These are phyloP conservation scores for Sebastes variabilis DNA, from an alignment of 2,797 vertebrate genomes.

Conservation along the genomic window DNA sequence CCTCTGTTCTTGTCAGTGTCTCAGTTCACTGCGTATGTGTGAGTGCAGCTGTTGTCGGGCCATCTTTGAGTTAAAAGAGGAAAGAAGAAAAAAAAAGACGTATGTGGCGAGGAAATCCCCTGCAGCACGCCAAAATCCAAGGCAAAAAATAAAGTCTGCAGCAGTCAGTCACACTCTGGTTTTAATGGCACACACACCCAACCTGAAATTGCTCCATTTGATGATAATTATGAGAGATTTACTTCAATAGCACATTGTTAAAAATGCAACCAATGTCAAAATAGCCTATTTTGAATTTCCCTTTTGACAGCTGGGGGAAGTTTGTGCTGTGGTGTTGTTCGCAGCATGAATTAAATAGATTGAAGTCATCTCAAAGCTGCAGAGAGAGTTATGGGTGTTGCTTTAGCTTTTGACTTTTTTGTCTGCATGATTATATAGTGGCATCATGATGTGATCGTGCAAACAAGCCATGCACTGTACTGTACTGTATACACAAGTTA, in stretches of 20 bases:
- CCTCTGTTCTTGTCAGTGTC: slow-evolving; percentile 50
- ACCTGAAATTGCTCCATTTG: slow-evolving; percentile 59
- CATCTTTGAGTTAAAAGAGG: slow-evolving; percentile 84
- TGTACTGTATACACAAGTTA: background rate
- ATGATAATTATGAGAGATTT: slow-evolving; percentile 62
- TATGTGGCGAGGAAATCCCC: slow-evolving; percentile 86
- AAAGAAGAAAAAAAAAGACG: slow-evolving; percentile 79
- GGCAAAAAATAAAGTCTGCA: slow-evolving; percentile 72
- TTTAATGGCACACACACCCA: slow-evolving; percentile 70
- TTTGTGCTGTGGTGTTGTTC: slow-evolving; percentile 28
- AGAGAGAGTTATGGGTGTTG: background rate
- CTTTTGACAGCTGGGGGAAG: slow-evolving; percentile 49
- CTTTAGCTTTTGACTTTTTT: background rate
- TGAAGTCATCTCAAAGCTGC: slow-evolving; percentile 38
- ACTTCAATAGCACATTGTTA: slow-evolving; percentile 41
- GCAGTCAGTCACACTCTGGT: slow-evolving; percentile 51
- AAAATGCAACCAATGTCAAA: slow-evolving; percentile 42
- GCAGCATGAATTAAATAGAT: slow-evolving; percentile 22
- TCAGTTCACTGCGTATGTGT: slow-evolving; percentile 66
- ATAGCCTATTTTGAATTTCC: slow-evolving; percentile 55
- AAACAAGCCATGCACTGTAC: background rate
- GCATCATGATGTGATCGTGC: background rate
- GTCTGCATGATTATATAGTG: background rate
- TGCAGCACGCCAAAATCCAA: slow-evolving; percentile 78
- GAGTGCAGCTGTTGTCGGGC: slow-evolving; percentile 81